Evolutionary conservation across 2,113 vertebrate species (phyloP).

Genomic region (Pagrus major): DNA sequence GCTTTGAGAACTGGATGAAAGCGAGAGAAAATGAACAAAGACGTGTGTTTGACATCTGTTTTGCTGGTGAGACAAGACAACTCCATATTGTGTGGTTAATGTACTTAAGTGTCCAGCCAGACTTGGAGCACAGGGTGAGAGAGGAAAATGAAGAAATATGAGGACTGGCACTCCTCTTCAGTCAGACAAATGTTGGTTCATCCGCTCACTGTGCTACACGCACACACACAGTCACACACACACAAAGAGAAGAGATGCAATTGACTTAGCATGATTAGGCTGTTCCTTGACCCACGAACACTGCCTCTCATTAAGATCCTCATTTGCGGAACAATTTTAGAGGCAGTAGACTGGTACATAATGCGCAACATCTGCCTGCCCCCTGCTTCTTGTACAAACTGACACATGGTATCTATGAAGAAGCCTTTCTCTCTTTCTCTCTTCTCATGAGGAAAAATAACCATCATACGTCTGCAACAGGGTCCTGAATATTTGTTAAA

Average conservation of each 20-base stretch:
- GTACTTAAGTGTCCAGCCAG: slow-evolving; percentile 73
- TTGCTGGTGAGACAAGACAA: slow-evolving; percentile 71
- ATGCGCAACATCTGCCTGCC: slow-evolving; percentile 83
- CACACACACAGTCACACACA: slow-evolving; percentile 22
- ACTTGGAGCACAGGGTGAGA: slow-evolving; percentile 60
- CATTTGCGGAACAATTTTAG: slow-evolving; percentile 83
- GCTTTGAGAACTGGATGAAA: slow-evolving; percentile 25
- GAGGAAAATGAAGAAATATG: slow-evolving; percentile 74
- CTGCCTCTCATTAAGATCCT: slow-evolving; percentile 83
- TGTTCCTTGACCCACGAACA: slow-evolving; percentile 80
- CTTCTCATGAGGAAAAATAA: slow-evolving; percentile 47
- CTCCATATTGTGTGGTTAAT: slow-evolving; percentile 75
- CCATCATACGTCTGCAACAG: slow-evolving; percentile 63
- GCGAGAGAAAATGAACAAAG: slow-evolving; percentile 53
- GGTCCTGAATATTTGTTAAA: slow-evolving; percentile 25
- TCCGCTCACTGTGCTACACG: slow-evolving; percentile 65
- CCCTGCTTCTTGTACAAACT: slow-evolving; percentile 71
- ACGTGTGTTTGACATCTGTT: slow-evolving; percentile 70
- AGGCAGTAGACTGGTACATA: slow-evolving; percentile 81
- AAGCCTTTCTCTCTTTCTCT: slow-evolving; percentile 31
- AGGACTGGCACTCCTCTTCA: slow-evolving; percentile 68
- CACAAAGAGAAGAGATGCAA: slow-evolving; percentile 69
- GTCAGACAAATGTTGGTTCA: slow-evolving; percentile 77
- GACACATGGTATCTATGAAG: slow-evolving; percentile 75
- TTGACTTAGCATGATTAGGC: slow-evolving; percentile 82